Evolutionary conservation across 2,113 vertebrate species (phyloP).

Genomic region (Cricetomys ansorgei): DNA sequence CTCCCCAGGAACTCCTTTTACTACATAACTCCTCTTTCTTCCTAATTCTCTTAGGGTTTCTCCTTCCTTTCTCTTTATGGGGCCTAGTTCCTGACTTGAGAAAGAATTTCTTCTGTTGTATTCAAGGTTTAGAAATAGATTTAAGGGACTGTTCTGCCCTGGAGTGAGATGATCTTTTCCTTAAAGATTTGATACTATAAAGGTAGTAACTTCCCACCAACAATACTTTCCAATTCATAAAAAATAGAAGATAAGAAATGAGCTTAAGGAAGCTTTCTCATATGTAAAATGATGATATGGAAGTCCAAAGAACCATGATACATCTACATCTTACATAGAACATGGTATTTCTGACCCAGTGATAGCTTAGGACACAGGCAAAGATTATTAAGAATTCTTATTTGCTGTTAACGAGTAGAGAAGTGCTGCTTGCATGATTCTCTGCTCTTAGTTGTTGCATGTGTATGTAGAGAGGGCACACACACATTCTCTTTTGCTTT

Average conservation of each 20-base stretch:
- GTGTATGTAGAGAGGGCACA: neutral
- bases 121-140: slow-evolving; percentile 1
- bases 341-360: neutral
- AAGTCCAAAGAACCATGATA: slow-evolving; percentile 39
- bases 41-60: slow-evolving; percentile 19
- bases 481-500: slow-evolving; percentile 29
- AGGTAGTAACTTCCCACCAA: neutral
- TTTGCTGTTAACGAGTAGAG: neutral
- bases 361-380: slow-evolving; percentile 35
- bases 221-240: slow-evolving; percentile 27
- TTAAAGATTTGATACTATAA: slow-evolving; percentile 53
- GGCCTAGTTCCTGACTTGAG: slow-evolving; percentile 30
- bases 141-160: slow-evolving; percentile 14
- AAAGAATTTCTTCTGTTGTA: slow-evolving; percentile 49
- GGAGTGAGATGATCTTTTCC: neutral
- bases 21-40: slow-evolving; percentile 5
- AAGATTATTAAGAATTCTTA: slow-evolving; percentile 47
- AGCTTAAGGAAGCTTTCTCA: slow-evolving; percentile 47
- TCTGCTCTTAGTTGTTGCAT: neutral
- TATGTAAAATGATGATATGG: slow-evolving; percentile 35
- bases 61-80: slow-evolving; percentile 1
- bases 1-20: slow-evolving; percentile 48
- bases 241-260: slow-evolving; percentile 62
- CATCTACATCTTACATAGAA: slow-evolving; percentile 15
- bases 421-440: slow-evolving; percentile 23